Percentiles rank a stretch among this genome's conserved stretches.
Evolutionary conservation across 2,113 vertebrate species (phyloP).

Genomic region (Gymnogyps californianus): DNA sequence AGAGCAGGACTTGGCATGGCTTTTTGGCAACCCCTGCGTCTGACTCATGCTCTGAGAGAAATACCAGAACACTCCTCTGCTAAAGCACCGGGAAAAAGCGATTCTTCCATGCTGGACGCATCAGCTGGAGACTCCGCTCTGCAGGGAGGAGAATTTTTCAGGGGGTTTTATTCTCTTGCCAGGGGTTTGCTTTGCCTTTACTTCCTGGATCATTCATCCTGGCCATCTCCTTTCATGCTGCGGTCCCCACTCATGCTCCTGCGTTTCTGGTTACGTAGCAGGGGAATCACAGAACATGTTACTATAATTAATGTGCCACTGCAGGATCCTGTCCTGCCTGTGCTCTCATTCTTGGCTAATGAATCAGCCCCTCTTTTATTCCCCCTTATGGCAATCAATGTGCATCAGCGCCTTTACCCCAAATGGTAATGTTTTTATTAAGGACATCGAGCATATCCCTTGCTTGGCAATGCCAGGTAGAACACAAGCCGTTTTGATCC

Average conservation of each 20-base stretch:
- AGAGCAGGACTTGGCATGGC: neutral
- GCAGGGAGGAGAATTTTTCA: neutral
- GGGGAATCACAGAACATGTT: slow-evolving; percentile 2
- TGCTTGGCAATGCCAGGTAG: neutral
- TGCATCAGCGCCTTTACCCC: neutral
- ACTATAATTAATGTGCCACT: neutral
- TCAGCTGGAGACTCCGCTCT: neutral
- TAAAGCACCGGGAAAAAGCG: neutral
- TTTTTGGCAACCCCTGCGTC: neutral
- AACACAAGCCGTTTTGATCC: neutral
- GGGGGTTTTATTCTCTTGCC: neutral
- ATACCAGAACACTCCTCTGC: neutral
- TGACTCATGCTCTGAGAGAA: slow-evolving; percentile 29
- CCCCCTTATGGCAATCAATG: neutral
- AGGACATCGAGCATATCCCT: neutral
- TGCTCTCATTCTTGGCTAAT: neutral
- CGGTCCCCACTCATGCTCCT: neutral
- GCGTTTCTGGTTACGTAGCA: neutral
- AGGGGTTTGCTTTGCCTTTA: neutral
- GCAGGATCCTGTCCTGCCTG: neutral
- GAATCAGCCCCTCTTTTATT: slow-evolving; percentile 16
- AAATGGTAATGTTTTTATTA: slow-evolving; percentile 6
- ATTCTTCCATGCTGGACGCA: rapidly evolving
- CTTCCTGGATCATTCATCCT: neutral
- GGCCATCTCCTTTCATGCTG: neutral